Evolutionary conservation across 2,888 invertebrate genomes (phyloP).

Genomic region (Thumatha senex): DNA sequence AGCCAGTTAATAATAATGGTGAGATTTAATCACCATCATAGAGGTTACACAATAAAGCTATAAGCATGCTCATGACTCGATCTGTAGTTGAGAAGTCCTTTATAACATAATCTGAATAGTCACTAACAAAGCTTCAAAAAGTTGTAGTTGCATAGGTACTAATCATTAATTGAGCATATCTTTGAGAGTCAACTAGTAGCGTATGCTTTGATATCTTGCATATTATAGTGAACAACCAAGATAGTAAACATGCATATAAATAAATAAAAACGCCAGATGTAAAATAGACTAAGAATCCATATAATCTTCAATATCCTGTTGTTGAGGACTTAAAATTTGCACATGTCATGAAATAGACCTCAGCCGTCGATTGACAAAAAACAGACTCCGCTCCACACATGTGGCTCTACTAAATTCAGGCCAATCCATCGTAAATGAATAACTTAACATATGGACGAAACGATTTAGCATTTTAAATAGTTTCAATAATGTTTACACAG

Average conservation of each 20-base stretch:
- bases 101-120: constrained; percentile 60
- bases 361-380: constrained; percentile 75
- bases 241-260: background rate
- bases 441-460: constrained; percentile 36
- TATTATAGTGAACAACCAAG: constrained; percentile 5
- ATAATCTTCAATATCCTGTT: constrained; percentile 56
- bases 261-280: constrained; percentile 5
- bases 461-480: constrained; percentile 28
- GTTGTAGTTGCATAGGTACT: constrained; percentile 63
- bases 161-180: constrained; percentile 55
- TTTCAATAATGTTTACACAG: constrained; percentile 41
- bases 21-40: constrained; percentile 82
- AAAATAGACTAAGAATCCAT: constrained; percentile 48
- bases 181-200: constrained; percentile 9
- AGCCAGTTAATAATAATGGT: constrained; percentile 83
- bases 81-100: constrained; percentile 58
- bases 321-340: constrained; percentile 67
- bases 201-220: constrained; percentile 14
- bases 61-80: constrained; percentile 73
- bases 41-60: constrained; percentile 78
- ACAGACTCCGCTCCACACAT: constrained; percentile 64
- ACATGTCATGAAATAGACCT: constrained; percentile 70
- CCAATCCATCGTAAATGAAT: constrained; percentile 49
- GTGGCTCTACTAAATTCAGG: constrained; percentile 59
- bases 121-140: constrained; percentile 71